Evolutionary conservation across 92 coral and sea anemone species (phyloP).

Genomic region (Montipora capitata): DNA sequence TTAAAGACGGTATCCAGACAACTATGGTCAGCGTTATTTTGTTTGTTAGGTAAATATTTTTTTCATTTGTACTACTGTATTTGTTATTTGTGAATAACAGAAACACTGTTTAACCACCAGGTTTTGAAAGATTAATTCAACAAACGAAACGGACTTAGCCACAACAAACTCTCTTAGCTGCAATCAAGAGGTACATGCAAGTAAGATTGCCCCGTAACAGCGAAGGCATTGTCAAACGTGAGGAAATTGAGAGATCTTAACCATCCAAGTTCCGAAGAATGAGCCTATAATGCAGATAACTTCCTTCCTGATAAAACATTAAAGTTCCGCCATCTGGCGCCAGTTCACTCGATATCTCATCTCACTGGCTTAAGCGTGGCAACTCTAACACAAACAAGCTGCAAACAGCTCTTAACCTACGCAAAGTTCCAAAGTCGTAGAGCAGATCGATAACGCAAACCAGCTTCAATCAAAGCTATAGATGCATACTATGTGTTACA

Average conservation of each 20-base stretch:
- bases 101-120: constrained; percentile 47
- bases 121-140: constrained; percentile 37
- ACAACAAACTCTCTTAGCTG: constrained; percentile 1
- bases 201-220: constrained; percentile 43
- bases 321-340: constrained; percentile 70
- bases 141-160: constrained; percentile 6
- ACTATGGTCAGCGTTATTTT: constrained; percentile 4
- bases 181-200: constrained; percentile 2
- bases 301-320: constrained; percentile 73
- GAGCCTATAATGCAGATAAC: constrained; percentile 64
- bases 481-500: constrained; percentile 27
- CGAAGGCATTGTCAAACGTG: constrained; percentile 74
- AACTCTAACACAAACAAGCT: constrained; percentile 51
- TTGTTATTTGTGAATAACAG: constrained; percentile 21
- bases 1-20: constrained; percentile 56
- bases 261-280: constrained; percentile 71
- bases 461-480: constrained; percentile 12
- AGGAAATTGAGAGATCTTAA: constrained; percentile 85
- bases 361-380: constrained; percentile 46
- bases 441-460: not conserved
- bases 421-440: constrained; percentile 11
- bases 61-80: constrained; percentile 1
- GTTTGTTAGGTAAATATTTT: not conserved
- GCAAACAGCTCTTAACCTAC: constrained; percentile 16
- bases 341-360: constrained; percentile 52